These are phyloP conservation scores for Hippocampus barbouri DNA, from an alignment of 2,113 vertebrate genomes.

Conservation along the genomic window DNA sequence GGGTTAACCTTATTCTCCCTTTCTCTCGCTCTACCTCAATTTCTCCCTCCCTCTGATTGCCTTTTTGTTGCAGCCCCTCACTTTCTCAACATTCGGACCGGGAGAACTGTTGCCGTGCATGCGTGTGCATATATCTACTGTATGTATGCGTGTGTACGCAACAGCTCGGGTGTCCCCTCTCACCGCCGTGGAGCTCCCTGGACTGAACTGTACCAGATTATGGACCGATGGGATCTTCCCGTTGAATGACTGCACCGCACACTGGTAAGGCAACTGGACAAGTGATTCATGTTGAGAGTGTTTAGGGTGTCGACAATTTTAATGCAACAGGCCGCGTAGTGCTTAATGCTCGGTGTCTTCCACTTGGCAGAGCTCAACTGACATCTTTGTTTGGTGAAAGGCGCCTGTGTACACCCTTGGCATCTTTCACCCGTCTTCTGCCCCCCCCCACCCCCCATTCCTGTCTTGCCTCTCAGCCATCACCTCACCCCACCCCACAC, in stretches of 20 bases:
- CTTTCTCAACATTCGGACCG: conserved; percentile 62
- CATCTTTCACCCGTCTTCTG: conserved; percentile 1
- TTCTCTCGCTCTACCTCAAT: conserved; percentile 32
- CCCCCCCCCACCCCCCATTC: not conserved
- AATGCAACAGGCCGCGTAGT: conserved; percentile 23
- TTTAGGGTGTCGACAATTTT: not conserved
- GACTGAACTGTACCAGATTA: conserved; percentile 55
- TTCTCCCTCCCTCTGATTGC: conserved; percentile 35
- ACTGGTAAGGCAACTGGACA: conserved; percentile 58
- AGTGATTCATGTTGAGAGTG: conserved; percentile 10
- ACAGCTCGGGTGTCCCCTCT: conserved; percentile 17
- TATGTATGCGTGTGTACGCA: conserved; percentile 19
- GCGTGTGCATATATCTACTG: conserved; percentile 15
- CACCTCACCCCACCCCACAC: not conserved
- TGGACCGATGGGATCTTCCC: conserved; percentile 47
- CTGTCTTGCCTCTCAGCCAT: not conserved
- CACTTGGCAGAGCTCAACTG: conserved; percentile 9
- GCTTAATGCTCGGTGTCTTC: conserved; percentile 3
- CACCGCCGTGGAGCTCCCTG: conserved; percentile 17
- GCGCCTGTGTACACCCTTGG: conserved; percentile 10
- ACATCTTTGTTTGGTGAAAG: conserved; percentile 6
- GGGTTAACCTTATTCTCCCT: conserved; percentile 45
- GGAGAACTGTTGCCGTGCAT: conserved; percentile 52
- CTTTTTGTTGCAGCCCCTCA: conserved; percentile 68
- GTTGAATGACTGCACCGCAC: conserved; percentile 56